Evolutionary conservation across 2,113 vertebrate genomes (phyloP).

Genomic region (Cettia cetti): DNA sequence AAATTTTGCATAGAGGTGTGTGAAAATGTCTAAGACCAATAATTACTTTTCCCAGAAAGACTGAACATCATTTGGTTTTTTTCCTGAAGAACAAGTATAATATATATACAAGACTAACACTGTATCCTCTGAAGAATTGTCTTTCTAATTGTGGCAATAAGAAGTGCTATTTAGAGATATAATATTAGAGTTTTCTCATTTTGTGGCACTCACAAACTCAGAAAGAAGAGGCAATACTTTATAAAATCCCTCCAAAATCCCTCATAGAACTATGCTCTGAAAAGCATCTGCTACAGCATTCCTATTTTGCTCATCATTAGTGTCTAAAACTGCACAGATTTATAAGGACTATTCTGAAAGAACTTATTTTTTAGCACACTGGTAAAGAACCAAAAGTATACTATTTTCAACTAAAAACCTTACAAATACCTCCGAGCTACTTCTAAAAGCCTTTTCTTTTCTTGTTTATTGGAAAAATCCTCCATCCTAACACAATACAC

Average conservation of each 20-base stretch:
- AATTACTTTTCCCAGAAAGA: background rate
- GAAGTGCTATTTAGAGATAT: background rate
- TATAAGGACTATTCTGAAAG: background rate
- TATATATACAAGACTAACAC: fast-evolving
- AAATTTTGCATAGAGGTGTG: background rate
- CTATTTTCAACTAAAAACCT: background rate
- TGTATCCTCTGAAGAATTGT: background rate
- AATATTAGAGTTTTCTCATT: background rate
- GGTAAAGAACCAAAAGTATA: background rate
- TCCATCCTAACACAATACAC: background rate
- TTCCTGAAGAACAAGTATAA: background rate
- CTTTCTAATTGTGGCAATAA: background rate
- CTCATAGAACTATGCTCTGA: background rate
- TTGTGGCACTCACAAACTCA: background rate
- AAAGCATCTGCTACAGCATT: background rate
- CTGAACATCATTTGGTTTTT: background rate
- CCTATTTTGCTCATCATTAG: background rate
- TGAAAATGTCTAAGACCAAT: background rate
- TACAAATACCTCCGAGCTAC: background rate
- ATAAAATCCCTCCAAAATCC: background rate
- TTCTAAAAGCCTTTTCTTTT: constrained; percentile 1
- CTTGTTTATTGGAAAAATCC: constrained; percentile 28
- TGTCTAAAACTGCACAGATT: background rate
- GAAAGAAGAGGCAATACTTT: background rate
- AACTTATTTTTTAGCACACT: background rate